These are phyloP conservation scores for Notarius lentiginosus DNA, from an alignment of 2,113 vertebrate species.

Conservation along the genomic window DNA sequence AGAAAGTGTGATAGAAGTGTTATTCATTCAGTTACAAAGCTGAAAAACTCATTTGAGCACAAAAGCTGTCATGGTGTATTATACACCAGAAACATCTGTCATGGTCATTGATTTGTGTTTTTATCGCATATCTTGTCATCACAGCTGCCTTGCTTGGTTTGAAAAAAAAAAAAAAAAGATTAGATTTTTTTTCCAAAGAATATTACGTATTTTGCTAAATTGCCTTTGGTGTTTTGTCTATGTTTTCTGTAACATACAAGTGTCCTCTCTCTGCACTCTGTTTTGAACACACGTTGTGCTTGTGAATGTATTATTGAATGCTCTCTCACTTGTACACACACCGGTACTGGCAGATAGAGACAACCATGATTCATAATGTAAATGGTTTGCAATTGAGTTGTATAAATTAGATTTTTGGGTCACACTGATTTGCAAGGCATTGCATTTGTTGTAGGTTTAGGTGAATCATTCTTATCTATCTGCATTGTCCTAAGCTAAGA, in stretches of 20 bases:
- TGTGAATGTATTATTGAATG: slow-evolving; percentile 58
- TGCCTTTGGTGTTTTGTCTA: slow-evolving; percentile 49
- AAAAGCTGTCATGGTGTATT: slow-evolving; percentile 21
- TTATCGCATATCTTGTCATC: slow-evolving; percentile 40
- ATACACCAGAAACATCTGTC: slow-evolving; percentile 14
- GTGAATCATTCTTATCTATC: neutral
- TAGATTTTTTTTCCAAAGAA: slow-evolving; percentile 51
- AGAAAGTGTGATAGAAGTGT: slow-evolving; percentile 1
- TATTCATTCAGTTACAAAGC: neutral
- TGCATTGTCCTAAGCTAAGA: neutral
- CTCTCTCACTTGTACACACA: slow-evolving; percentile 21
- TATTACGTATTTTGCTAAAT: slow-evolving; percentile 49
- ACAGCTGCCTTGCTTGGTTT: slow-evolving; percentile 55
- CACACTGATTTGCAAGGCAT: neutral
- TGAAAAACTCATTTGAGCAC: neutral
- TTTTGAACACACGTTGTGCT: slow-evolving; percentile 42
- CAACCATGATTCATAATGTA: neutral
- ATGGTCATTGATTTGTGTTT: slow-evolving; percentile 31
- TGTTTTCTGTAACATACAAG: slow-evolving; percentile 40
- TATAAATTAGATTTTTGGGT: slow-evolving; percentile 8
- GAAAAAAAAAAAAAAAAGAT: neutral
- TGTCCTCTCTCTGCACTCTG: slow-evolving; percentile 28
- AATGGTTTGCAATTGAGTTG: neutral
- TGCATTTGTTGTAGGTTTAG: neutral
- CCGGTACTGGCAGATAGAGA: slow-evolving; percentile 12